Conservation (phyloP, 1,140 invertebrate genomes). For the Doryteuthis pealeii region DNA sequence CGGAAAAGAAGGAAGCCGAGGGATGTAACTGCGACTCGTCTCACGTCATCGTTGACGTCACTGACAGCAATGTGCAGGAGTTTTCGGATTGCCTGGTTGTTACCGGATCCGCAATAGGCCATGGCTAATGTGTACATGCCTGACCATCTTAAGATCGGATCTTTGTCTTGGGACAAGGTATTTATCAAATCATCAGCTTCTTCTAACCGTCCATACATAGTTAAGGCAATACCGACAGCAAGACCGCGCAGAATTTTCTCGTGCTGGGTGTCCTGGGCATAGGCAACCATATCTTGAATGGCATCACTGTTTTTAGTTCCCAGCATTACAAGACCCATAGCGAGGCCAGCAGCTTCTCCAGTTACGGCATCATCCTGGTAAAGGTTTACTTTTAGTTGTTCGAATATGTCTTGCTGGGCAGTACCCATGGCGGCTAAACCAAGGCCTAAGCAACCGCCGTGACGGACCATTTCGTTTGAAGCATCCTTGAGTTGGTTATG, state of each 20-base stretch:
- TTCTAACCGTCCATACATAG: conserved; percentile 95
- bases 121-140: conserved; percentile 98
- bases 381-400: conserved; percentile 93
- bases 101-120: conserved; percentile 98
- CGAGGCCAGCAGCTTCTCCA: conserved; percentile 93
- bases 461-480: conserved; percentile 79
- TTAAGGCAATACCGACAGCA: conserved; percentile 92
- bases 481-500: conserved; percentile 92
- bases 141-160: conserved; percentile 68
- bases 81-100: conserved; percentile 92
- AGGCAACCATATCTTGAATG: conserved; percentile 92
- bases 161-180: conserved; percentile 72
- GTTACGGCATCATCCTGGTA: conserved; percentile 99
- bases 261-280: conserved; percentile 84
- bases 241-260: conserved; percentile 97
- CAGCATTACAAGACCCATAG: conserved; percentile 98
- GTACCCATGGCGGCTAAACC: conserved; percentile 98
- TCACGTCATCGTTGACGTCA: conserved; percentile 98
- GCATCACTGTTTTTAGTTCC: conserved; percentile 86
- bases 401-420: conserved; percentile 82
- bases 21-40: conserved; percentile 94
- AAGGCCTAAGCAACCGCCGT: conserved; percentile 95
- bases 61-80: conserved; percentile 95
- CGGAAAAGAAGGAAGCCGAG: conserved; percentile 95
- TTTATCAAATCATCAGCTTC: conserved; percentile 94